Conservation (phyloP, 2,888 invertebrate species). For the Protophormia terraenovae region DNA sequence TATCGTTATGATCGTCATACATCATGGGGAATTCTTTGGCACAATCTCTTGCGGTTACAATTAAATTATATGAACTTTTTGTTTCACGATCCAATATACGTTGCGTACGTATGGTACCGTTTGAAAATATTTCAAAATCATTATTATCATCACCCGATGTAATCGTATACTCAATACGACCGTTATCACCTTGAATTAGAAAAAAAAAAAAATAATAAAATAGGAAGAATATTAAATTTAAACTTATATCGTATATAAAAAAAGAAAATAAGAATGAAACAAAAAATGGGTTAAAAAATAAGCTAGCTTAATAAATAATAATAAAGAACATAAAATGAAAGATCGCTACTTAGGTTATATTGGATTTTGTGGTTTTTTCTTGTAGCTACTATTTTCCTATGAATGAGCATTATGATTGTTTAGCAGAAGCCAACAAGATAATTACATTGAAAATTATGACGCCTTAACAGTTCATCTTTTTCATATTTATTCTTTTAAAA, state of each 20-base stretch:
- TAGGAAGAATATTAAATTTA: background rate
- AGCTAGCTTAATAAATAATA: conserved; percentile 9
- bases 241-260: too few relatives aligned
- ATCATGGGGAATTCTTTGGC: conserved; percentile 84
- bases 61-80: conserved; percentile 90
- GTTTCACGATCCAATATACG: conserved; percentile 91
- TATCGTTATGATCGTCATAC: conserved; percentile 48
- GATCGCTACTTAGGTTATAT: conserved; percentile 38
- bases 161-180: conserved; percentile 90
- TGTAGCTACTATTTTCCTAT: background rate
- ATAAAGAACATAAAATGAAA: too few relatives aligned
- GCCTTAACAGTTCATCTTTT: conserved; percentile 64
- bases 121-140: conserved; percentile 90
- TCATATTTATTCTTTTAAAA: background rate
- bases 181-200: conserved; percentile 88
- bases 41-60: conserved; percentile 92
- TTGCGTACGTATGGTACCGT: conserved; percentile 92
- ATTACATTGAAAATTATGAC: conserved; percentile 70
- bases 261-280: background rate
- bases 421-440: conserved; percentile 46
- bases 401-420: conserved; percentile 23
- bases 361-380: conserved; percentile 65
- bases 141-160: conserved; percentile 90
- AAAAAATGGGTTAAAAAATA: conserved; percentile 48
- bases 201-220: conserved; percentile 42